These are phyloP conservation scores for Galbula dea DNA, from an alignment of 2,113 vertebrate species.

Conservation along the genomic window DNA sequence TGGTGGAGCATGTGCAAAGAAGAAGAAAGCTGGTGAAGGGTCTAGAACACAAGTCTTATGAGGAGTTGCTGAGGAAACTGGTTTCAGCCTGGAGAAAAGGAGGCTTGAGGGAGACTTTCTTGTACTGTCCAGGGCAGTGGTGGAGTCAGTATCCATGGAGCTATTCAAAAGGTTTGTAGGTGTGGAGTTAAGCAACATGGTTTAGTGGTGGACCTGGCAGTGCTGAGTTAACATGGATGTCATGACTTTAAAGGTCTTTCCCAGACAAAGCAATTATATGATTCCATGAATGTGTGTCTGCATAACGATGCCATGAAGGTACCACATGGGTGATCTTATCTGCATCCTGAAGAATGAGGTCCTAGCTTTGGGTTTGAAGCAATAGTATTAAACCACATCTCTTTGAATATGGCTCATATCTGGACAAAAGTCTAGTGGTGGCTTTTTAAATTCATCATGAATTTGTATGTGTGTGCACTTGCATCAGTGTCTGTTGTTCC, in stretches of 20 bases:
- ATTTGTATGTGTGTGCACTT: not conserved
- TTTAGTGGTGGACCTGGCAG: not conserved
- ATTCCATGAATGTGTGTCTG: not conserved
- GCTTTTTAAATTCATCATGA: not conserved
- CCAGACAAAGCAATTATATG: not conserved
- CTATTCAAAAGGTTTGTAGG: not conserved
- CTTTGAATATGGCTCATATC: not conserved
- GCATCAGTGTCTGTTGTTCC: not conserved
- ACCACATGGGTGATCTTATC: rapidly evolving
- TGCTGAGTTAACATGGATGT: not conserved
- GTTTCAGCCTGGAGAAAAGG: not conserved
- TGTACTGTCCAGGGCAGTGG: not conserved
- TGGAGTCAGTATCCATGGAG: not conserved
- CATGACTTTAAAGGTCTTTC: not conserved
- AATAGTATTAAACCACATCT: not conserved
- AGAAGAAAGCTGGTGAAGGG: not conserved
- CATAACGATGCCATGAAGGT: not conserved
- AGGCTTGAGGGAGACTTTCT: too few species aligned
- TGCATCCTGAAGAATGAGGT: not conserved
- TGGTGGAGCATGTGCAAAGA: not conserved
- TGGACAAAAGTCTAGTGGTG: not conserved
- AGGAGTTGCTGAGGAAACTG: not conserved
- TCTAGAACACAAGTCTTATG: not conserved
- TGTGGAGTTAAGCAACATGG: not conserved
- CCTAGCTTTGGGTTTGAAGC: not conserved